Percentiles rank a stretch among this genome's conserved stretches.
Conservation (phyloP, 2,113 vertebrate genomes). For the Ardeotis arabs region DNA sequence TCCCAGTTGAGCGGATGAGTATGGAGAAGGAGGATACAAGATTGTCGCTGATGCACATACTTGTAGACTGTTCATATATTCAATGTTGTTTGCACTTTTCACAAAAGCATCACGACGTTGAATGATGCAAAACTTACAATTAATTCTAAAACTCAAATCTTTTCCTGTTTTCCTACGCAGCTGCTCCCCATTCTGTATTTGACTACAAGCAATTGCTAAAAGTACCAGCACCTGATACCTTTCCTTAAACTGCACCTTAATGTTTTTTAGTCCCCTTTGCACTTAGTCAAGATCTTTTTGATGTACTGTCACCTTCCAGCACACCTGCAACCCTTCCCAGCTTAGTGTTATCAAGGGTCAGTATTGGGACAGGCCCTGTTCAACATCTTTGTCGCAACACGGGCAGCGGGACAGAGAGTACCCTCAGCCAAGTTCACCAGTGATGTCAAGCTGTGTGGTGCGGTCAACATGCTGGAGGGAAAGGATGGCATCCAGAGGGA, state of each 20-base stretch:
- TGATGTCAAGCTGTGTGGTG: no score
- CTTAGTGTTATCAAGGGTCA: neutral
- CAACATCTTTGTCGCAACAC: no score
- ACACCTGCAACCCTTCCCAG: neutral
- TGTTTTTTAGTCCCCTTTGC: neutral
- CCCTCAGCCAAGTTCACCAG: no score
- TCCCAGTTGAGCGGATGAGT: rapidly evolving
- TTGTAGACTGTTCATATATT: neutral
- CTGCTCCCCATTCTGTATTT: neutral
- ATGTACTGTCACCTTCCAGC: neutral
- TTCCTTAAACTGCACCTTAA: neutral
- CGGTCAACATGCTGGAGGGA: no score
- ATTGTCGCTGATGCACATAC: rapidly evolving
- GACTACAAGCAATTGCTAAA: neutral
- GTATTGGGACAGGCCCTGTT: no score
- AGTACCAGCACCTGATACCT: neutral
- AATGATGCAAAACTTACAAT: neutral
- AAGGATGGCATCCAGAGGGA: no score
- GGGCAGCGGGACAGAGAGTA: no score
- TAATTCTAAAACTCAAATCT: neutral
- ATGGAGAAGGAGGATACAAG: neutral
- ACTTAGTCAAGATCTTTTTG: neutral
- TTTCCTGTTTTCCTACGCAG: neutral
- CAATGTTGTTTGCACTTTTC: neutral
- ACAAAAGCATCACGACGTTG: rapidly evolving